phyloP scores from a whole-genome alignment of 2,113 vertebrate genomes.

The Rhineura floridana region DNA sequence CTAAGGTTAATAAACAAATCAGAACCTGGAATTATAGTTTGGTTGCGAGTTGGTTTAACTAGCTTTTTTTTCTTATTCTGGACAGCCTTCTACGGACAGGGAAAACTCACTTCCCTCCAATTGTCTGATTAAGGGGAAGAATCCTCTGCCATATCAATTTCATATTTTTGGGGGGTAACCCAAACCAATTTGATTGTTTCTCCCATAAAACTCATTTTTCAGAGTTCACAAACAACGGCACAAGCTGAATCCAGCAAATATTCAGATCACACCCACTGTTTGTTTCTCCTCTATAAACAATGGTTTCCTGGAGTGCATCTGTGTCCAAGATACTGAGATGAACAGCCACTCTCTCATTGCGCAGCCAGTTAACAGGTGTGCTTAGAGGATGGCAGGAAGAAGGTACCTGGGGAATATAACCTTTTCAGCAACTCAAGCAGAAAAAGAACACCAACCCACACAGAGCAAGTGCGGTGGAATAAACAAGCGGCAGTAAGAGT shows the following conservation, averaged over 20 bases:
- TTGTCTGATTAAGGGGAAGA: background rate
- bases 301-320: background rate
- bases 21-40: too few relatives aligned
- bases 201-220: background rate
- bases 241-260: background rate
- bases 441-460: background rate
- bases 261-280: slow-evolving; percentile 19
- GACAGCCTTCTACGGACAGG: too few relatives aligned
- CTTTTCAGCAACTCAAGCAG: background rate
- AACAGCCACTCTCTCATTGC: background rate
- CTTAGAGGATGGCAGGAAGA: background rate
- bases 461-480: background rate
- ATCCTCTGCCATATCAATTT: background rate
- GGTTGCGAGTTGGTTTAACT: too few relatives aligned
- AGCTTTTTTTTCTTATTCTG: background rate
- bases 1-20: background rate
- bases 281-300: slow-evolving; percentile 20
- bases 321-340: background rate
- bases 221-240: background rate
- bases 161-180: background rate
- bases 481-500: background rate
- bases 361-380: background rate
- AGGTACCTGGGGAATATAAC: background rate
- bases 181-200: background rate
- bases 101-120: background rate